Evolutionary conservation across 2,888 invertebrate genomes (phyloP), one percentile per base, ranked within the genome.

Genomic region (Euproctis similis): DNA sequence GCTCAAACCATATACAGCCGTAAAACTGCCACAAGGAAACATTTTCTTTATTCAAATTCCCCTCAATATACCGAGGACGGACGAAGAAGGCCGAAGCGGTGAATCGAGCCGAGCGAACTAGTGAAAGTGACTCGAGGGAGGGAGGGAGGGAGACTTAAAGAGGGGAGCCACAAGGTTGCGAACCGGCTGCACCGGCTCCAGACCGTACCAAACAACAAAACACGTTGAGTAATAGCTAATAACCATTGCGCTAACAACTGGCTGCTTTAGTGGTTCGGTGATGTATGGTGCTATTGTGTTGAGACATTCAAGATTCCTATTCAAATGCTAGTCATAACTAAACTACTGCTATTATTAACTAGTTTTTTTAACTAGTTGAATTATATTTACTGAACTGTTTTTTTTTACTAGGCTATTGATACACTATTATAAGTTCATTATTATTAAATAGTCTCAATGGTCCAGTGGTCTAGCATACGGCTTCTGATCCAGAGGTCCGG

Each of bases 221-320:
- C n/a, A 50, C 50, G 64, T 80, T 78, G 77, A 68, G 81, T 77
- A 81, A 80, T 71, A 68, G 61, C 63, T 64, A 74, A 70, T 72
- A 71, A 71, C 56, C 57, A 56, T 78, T 77, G 76, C 76, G 71
- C 69, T 73, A 65, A n/a, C n/a, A n/a, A n/a, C n/a, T n/a, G n/a
- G 57, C 58, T 53, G 53, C 50, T 49, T 59, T 67, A 67, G 67
- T 66, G 66, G 54, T 54, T 54, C 36, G 49, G 68, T 73, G 68
- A 70, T 67, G 64, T 72, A 70, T 69, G 70, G 59, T 55, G 56
- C 53, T 48, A 61, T 65, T 66, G 64, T 60, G 54, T 50, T 51
- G 46, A 53, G 53, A 53, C 43, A 48, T 33, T 25, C 34, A 32
- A 25, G 52, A 47, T 51, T 48, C 48, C 49, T 51, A 47, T 31